Base-by-base conservation (phyloP, 2,797 vertebrate species). In the Chaunax sp. region DNA sequence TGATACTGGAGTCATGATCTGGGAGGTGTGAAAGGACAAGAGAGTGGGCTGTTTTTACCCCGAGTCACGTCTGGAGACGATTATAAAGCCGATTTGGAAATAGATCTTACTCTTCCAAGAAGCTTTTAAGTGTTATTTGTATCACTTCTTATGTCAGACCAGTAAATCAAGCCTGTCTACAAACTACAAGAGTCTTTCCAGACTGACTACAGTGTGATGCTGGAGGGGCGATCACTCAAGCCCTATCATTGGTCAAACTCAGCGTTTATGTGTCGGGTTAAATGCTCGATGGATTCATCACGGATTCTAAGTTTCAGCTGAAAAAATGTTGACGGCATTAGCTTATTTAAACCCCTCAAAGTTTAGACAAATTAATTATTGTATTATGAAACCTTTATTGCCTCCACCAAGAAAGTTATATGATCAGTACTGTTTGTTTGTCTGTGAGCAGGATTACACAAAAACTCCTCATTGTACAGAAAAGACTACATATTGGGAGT, bases 141-240 rank as follows among this genome's bases (percentile, higher is more conserved):
- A 46, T 75, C 51, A 83, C 84, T 77, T 71, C 71, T 55, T 51
- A 18, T 61, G 82, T 82, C 58, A 23, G 63, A 75, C 59, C 19
- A 63, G 64, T 83, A 81, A 87, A 88, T 90, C 79, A 64, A 40
- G 38, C 73, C 46, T 71, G 80, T 83, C 81, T 64, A 64, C 53
- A 28, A 35, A 59, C 52, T 47, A 19, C 7, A 28, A 5, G 18
- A n/a, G 28, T 41, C n/a, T 60, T 61, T 62, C 3, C 8, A 44
- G 58, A 38, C 15, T 26, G 54, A 40, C 35, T 44, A 2, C 61
- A 57, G 56, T 1, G 44, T 18, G 63, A 58, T 61, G 66, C 55
- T 33, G 10, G 35, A 22, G 25, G 33, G 38, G 15, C 15, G 51
- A 60, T 30, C 30, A n/a, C 16, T 57, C 35, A 35, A 28, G 16